A percentile compares a stretch with the other conserved stretches of the same genome.
These are phyloP conservation scores for Ochropacha duplaris DNA, from an alignment of 2,888 invertebrate genomes.

Conservation along the genomic window DNA sequence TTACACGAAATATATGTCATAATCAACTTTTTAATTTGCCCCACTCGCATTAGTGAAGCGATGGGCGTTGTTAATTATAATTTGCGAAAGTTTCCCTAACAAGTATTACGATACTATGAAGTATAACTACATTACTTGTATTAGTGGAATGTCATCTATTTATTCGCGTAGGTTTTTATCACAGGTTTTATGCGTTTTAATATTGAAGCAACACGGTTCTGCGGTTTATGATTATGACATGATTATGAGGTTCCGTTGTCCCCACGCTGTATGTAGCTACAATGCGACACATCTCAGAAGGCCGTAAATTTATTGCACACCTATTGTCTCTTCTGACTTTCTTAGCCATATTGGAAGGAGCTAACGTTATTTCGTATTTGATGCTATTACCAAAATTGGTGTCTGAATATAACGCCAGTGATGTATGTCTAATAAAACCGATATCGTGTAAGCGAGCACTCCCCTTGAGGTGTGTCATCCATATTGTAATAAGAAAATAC, in stretches of 20 bases:
- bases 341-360: not conserved
- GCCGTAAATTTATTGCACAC: not conserved
- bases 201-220: constrained; percentile 25
- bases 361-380: not conserved
- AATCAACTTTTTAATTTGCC: constrained; percentile 19
- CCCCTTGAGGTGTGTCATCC: not conserved
- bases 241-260: constrained; percentile 50
- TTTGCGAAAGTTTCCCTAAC: constrained; percentile 18
- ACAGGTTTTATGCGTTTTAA: constrained; percentile 14
- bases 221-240: constrained; percentile 44
- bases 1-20: not conserved
- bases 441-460: not conserved
- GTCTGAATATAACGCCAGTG: not conserved
- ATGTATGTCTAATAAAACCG: not conserved
- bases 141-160: constrained; percentile 10
- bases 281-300: not conserved
- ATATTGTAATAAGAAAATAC: not conserved
- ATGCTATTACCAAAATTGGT: not conserved
- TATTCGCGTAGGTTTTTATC: constrained; percentile 29
- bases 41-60: constrained; percentile 24
- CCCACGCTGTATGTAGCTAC: constrained; percentile 20
- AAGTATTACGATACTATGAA: constrained; percentile 12
- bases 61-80: constrained; percentile 26
- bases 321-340: not conserved
- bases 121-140: constrained; percentile 11